A percentile compares a stretch with the other conserved stretches of the same genome.
Conservation (phyloP, 2,797 vertebrate genomes). For the Lutjanus argentimaculatus region DNA sequence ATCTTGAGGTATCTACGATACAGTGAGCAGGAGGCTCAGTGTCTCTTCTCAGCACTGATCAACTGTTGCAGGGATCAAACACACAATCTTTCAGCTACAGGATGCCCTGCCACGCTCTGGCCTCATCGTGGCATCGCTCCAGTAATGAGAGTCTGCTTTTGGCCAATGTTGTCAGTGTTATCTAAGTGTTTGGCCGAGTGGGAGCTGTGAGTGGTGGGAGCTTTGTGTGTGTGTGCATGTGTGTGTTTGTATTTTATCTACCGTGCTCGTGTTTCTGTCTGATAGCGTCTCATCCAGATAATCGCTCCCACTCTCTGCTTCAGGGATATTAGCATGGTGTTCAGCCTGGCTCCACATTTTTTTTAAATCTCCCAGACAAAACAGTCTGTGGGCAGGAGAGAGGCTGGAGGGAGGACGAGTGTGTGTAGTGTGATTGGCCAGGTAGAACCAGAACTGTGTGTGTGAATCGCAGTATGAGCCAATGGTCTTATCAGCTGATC, state of each 20-base stretch:
- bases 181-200: slow-evolving; percentile 38
- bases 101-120: slow-evolving; percentile 6
- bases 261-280: slow-evolving; percentile 43
- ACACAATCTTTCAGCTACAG: neutral
- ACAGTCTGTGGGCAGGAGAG: slow-evolving; percentile 14
- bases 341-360: slow-evolving; percentile 25
- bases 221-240: slow-evolving; percentile 5
- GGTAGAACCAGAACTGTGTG: slow-evolving; percentile 1
- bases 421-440: neutral
- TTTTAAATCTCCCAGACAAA: slow-evolving; percentile 50
- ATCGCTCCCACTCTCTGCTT: slow-evolving; percentile 42
- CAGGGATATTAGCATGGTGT: slow-evolving; percentile 48
- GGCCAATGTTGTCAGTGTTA: slow-evolving; percentile 9
- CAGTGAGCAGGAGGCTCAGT: neutral
- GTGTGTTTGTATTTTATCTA: slow-evolving; percentile 48
- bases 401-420: neutral
- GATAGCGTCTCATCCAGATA: slow-evolving; percentile 52
- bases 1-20: neutral
- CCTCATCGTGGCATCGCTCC: slow-evolving; percentile 28
- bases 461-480: neutral
- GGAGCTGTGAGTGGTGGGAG: slow-evolving; percentile 9
- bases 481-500: slow-evolving; percentile 1
- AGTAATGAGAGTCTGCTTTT: slow-evolving; percentile 10
- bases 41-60: neutral
- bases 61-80: slow-evolving; percentile 17